Evolutionary conservation across 2,113 vertebrate species (phyloP), one percentile per base, ranked within the genome.

Genomic region (Notarius lentiginosus): DNA sequence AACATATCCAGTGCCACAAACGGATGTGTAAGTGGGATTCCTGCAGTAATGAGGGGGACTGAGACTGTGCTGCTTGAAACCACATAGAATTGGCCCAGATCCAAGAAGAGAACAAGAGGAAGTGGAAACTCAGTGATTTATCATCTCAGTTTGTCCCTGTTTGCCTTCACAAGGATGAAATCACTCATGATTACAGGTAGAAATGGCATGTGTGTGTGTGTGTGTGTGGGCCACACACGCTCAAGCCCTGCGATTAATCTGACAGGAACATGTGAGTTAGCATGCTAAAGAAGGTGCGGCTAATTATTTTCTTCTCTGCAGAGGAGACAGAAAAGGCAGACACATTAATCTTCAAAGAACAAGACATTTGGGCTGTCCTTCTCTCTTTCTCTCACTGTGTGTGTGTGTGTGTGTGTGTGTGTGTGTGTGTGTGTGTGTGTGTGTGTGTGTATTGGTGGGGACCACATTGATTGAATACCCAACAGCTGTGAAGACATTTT

Each of bases 131-230:
- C 58, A 75, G 55, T 86, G 77, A 89, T 90, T 87, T 84, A 90
- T 76, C 86, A 86, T 87, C 84, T 34, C 22, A 41, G 86, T 92
- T 91, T 88, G 88, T 92, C 91, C 88, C 87, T 87, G 91, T 89
- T 87, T 88, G 89, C 87, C 89, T 68, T 22, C 82, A 56, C 55
- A 56, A 85, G 70, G 80, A 88, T 93, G 93, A 93, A 91, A 93
- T 90, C 85, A 91, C 41, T 68, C 91, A 92, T 72, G 70, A 89
- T 86, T 92, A 88, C 89, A 92, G 93, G 90, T 83, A 90, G 83
- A 85, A 94, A 93, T 94, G 80, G 66, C 63, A 41, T 81, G 27
- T 76, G 24, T 65, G 47, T 72, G 53, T 66, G 58, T 66, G 34
- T 83, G 81, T 56, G 63, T 79, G 84, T 41, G 53, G 72, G 58